Base-by-base conservation (phyloP, 1,140 invertebrate species). In the Saccostrea echinata region DNA sequence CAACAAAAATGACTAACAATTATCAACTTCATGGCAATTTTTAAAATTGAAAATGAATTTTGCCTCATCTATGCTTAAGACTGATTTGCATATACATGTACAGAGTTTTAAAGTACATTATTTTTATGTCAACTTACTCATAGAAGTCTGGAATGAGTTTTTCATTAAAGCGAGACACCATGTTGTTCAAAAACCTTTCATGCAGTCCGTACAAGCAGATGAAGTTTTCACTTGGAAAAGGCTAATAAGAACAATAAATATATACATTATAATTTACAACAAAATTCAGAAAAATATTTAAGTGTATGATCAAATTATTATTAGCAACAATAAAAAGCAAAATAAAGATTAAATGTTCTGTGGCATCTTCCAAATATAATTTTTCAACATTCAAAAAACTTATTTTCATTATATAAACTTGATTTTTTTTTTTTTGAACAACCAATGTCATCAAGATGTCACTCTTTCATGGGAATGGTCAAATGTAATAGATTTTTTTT, bases 181-280 rank as follows among this genome's bases (percentile, higher is more conserved):
- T 68, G 86, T 95, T 95, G 91, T 95, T 95, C 71, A 95, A 89
- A 76, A 90, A 93, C 84, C 93, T 89, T 71, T 95, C 93, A 90
- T 95, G 95, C 12, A 95, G 84, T 30, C 94, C 94, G 90, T 93
- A 95, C 87, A 95, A 90, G 87, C 93, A 94, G 9, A 94, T 90
- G 11, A 95, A 88, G 86, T 95, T 95, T 76, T 88, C 92, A 81
- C 84, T 88, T 16, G 93, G 86, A 21, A 94, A 91, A 43, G 88
- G 85, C 94, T 94, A 90, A 12, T 91, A 87, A 53, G 53, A 86
- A 80, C 16, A 18, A 21, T 3, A 24, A 30, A 21, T 27, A 43
- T 80, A 12, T 30, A 43, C 43, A 43, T 43, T 43, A 43, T 43
- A 43, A 43, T 43, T 43, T 43, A 6, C 1, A 43, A 8, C 43